Evolutionary conservation across 2,888 invertebrate genomes (phyloP), one percentile per base, ranked within the genome.

Genomic region (Toxonevra muliebris): DNA sequence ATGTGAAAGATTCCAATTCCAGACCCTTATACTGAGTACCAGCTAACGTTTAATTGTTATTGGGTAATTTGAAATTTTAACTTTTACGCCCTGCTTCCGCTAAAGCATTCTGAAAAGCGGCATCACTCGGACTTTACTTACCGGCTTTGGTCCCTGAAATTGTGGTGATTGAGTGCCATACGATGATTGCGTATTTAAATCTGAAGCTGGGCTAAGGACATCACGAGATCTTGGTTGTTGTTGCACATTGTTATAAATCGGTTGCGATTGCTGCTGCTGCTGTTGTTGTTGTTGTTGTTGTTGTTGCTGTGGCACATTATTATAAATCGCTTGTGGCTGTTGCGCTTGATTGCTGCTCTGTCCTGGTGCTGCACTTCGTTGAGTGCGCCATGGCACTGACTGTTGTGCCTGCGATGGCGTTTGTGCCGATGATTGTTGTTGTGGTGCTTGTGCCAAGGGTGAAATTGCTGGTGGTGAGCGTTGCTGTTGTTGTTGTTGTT

Each of bases 381-480:
- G 83, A 50, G 79, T 79, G 60, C 83, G 83, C 84, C 82, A 81
- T 58, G 83, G 77, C 73, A 82, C 79, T 69, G 79, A 61, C 71
- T 78, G 74, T 64, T 69, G 70, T 13, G 70, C 55, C 70, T 73
- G 65, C 71, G 77, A 69, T 61, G 74, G 48, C 65, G 76, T 78
- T 17, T 74, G 76, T 45, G 69, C 66, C 67, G 57, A 57, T 50
- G 61, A 75, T 55, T 72, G 75, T 53, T 65, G 71, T 60, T 73
- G 74, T 1, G 45, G 60, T 20, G 57, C 74, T 58, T 77, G 76
- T 43, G 74, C 70, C 61, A 74, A 67, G 9, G 74, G 74, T 40
- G 74, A 74, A 15, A 70, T 68, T 54, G 74, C 54, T 43, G 70
- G 69, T 11, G 70, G 67, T 43, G 72, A 66, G 11, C 72, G 72